Conservation (phyloP, 2,888 invertebrate species). For the Epirrhoe alternata region DNA sequence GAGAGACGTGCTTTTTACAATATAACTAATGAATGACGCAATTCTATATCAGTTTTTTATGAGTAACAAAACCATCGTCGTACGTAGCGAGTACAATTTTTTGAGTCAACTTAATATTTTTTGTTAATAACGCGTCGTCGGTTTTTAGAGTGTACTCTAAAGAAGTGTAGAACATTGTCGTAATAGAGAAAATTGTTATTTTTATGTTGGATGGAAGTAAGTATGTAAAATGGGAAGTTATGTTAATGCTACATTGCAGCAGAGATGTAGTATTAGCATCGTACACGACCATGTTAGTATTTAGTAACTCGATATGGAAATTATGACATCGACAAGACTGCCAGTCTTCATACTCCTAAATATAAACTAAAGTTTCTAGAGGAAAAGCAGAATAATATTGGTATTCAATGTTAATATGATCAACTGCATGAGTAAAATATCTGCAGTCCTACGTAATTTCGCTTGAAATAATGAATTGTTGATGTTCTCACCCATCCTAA, state of each 20-base stretch:
- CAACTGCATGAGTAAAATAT: no score
- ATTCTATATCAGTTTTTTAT: background rate
- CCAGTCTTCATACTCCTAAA: background rate
- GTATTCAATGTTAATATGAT: no score
- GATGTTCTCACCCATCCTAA: constrained; percentile 15
- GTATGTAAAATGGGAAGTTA: background rate
- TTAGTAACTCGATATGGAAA: background rate
- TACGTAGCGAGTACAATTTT: no score
- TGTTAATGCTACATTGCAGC: background rate
- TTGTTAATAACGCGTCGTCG: no score
- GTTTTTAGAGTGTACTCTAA: no score
- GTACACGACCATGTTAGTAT: background rate
- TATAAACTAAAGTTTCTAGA: background rate
- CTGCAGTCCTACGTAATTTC: background rate
- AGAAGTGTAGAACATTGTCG: no score
- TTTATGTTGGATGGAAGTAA: no score
- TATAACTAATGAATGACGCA: background rate
- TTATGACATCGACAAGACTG: background rate
- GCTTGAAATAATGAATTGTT: constrained; percentile 9
- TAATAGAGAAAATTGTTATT: no score
- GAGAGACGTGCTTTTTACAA: constrained; percentile 4
- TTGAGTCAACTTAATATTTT: no score
- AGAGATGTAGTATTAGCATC: background rate
- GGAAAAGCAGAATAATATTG: background rate
- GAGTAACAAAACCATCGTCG: background rate